Evolutionary conservation across 2,113 vertebrate species (phyloP), one percentile per base, ranked within the genome.

Genomic region (Sitta europaea): DNA sequence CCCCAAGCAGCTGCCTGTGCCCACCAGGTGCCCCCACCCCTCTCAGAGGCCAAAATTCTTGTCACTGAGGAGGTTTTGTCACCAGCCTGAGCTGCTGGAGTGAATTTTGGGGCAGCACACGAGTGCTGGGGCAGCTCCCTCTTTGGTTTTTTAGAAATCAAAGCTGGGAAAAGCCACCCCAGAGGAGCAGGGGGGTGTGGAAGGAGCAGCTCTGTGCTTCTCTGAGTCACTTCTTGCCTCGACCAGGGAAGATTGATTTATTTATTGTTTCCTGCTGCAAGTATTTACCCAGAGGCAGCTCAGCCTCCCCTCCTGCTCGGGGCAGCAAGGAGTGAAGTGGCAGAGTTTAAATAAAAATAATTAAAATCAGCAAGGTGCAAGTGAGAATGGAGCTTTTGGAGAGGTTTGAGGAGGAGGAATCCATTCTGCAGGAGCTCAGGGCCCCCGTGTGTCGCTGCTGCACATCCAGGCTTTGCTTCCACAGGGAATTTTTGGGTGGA

Each of bases 21-120:
- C 66, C 14, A 0, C 12, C 2, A 0, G 9, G 15, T 13, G 14
- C 12, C 75, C 68, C 16, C 7, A 11, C 20, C 21, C 12, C 0
- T 17, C 29, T 2, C 31, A 6, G 1, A 10, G 40, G 15, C 21
- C 23, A 4, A n/a, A 28, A 4, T 3, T 73, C 63, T 45, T 68
- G 65, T n/a, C 74, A 13, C 54, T 8, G 0, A 28, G 82, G 43
- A 47, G n/a, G 8, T 8, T 78, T 57, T 91, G 31, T 27, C 47
- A 8, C 35, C 35, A 10, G 35, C 20, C 27, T 33, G 83, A 35
- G 33, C 12, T 42, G 38, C 9, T 1, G 36, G 10, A 11, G 11
- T 53, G 80, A 33, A 31, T 91, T 86, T 45, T 31, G 29, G 70
- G 53, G 51, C 62, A 54, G 48, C 7, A 3, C 5, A 0, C 1